Conservation (phyloP, 2,797 vertebrate genomes). For the Amblyopsis hoosieri region DNA sequence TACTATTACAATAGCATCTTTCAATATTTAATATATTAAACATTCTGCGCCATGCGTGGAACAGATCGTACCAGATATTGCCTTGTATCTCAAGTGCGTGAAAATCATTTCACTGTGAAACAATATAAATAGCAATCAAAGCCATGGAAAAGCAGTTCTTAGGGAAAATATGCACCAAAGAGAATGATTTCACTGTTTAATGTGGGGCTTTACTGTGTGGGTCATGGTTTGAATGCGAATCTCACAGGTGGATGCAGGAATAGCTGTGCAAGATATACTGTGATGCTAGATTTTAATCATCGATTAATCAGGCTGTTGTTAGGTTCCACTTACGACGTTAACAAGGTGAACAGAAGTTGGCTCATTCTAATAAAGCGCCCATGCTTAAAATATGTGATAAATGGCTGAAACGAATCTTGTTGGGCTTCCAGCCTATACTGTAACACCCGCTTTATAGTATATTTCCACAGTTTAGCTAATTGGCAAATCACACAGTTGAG, state of each 20-base stretch:
- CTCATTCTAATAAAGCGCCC: slow-evolving; percentile 16
- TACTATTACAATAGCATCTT: too few relatives aligned
- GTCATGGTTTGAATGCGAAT: background rate
- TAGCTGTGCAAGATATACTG: too few relatives aligned
- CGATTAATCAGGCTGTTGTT: background rate
- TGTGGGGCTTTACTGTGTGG: background rate
- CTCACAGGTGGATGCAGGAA: background rate
- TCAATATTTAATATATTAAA: too few relatives aligned
- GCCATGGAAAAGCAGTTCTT: too few relatives aligned
- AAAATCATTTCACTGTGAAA: too few relatives aligned
- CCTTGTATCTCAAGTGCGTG: too few relatives aligned
- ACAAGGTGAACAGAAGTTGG: slow-evolving; percentile 17
- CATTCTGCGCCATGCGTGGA: too few relatives aligned
- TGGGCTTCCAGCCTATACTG: slow-evolving; percentile 7
- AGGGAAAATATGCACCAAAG: too few relatives aligned
- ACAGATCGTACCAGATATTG: too few relatives aligned
- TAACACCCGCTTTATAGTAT: slow-evolving; percentile 13
- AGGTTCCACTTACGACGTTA: slow-evolving; percentile 16
- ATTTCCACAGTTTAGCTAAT: slow-evolving; percentile 45
- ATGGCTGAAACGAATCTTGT: slow-evolving; percentile 24
- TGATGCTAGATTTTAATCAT: background rate
- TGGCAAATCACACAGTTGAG: slow-evolving; percentile 35
- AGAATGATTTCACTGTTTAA: background rate
- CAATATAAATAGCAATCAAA: too few relatives aligned
- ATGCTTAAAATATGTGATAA: slow-evolving; percentile 22